Base-by-base conservation (phyloP, 2,888 invertebrate species). In the Toxonevra muliebris region DNA sequence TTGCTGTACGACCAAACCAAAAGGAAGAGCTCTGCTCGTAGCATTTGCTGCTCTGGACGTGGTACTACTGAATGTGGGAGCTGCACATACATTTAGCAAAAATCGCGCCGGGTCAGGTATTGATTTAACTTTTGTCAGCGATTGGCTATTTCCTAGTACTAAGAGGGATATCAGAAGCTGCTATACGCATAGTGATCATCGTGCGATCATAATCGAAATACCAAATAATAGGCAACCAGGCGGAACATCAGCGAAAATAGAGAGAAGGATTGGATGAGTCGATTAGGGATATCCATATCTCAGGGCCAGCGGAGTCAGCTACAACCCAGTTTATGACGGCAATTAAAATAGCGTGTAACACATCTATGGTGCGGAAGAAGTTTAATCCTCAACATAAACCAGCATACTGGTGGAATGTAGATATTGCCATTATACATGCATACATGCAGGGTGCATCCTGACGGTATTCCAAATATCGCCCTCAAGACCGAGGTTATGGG, bases 181-280 rank as follows among this genome's bases (percentile, higher is more conserved):
- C 19, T 65, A 65, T n/a, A 68, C 65, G 5, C 61, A 61, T 10
- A 70, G 66, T 19, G 66, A 66, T 50, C 58, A 61, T 17, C 53
- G 30, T 5, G 17, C 63, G 42, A 63, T 55, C 3, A 1, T 55
- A 13, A 58, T 41, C 2, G 41, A 58, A 7, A 13, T 20, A 7
- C 5, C n/a, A 5, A 11, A 30, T 53, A 19, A 17, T 9, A 2
- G 1, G 8, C 5, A 54, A 48, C 48, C 1, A 5, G 7, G 9
- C 17, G 1, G 20, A 10, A 19, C 17, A n/a, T 20, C 48, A 2
- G 19, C 45, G 11, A 60, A n/a, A 60, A 48, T 15, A 13, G 12
- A 45, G 13, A n/a, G 48, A 15, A 13, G 15, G 5, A 5, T 48
- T 5, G 48, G 48, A 13, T 48, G 48, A n/a, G n/a, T n/a, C n/a